Evolutionary conservation across 2,797 vertebrate species (phyloP), one percentile per base, ranked within the genome.

Genomic region (Chromis chromis): DNA sequence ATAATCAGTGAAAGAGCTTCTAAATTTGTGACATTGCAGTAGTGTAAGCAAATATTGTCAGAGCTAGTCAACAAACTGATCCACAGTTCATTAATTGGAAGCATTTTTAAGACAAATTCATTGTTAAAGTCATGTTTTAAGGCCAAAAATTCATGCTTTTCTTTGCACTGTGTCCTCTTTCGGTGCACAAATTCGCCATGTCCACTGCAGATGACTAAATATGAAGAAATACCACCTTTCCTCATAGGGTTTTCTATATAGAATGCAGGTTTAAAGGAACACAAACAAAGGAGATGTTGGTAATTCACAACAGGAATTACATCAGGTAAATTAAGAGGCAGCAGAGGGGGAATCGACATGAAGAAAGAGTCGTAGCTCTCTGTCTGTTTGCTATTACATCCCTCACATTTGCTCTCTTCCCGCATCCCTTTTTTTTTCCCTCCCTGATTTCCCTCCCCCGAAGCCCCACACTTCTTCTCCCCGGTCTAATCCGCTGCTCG

Each of bases 401-500:
- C 70, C 62, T 76, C 63, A 36, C 21, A n/a, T 79, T 72, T 60
- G 25, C 59, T 74, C 33, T 78, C 70, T 67, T 70, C 31, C 70
- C 57, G 56, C 73, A 75, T 89, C 69, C 49, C 49, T 42, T 42
- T 42, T 16, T 42, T 42, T 42, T 12, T 12, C 8, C 14, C 12
- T 16, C 13, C 84, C 74, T 71, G 60, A 76, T 80, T 24, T 60
- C 58, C 74, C 55, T 70, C 73, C 65, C 79, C 71, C 1, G 44
- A 72, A 83, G 74, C 70, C 59, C 70, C 54, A 13, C 68, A 14
- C 81, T 88, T 76, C 88, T 84, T 78, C 79, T 78, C 64, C 25
- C 74, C 39, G 7, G 70, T 72, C 86, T 92, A 93, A 93, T 92
- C 91, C 85, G 55, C 80, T 54, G 65, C 86, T 89, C 89, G 82